Base-by-base conservation (phyloP, 2,113 vertebrate genomes). In the Sinocyclocheilus maitianheensis region DNA sequence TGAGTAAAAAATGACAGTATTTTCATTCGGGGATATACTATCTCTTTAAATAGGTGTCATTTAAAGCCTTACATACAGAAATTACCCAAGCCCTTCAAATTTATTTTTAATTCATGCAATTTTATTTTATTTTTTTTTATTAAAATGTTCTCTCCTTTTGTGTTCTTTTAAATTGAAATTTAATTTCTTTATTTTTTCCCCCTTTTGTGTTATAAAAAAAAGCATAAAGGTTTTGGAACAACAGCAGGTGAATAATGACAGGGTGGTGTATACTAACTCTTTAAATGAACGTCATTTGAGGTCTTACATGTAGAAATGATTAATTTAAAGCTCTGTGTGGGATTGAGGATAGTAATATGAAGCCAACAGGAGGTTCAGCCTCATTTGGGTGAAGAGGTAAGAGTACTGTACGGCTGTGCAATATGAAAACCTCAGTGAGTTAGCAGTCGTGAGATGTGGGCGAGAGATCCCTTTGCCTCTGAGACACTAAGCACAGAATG, bases 401-500 rank as follows among this genome's bases (percentile, higher is more conserved):
- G 18, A 67, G 34, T n/a, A 67, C 71, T 4, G 75, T n/a, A 40
- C 26, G 16, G 81, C 37, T 43, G 26, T 74, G 40, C 3, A 13
- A 60, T 63, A 53, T 86, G 71, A 83, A 40, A 37, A 53, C 85
- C 51, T 75, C 43, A 76, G 26, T 71, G 51, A 34, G 71, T 58
- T 20, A 43, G 65, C 63, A 26, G 77, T 40, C 2, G 18, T 34
- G 69, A 86, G 80, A 77, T 53, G 81, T 24, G 20, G 80, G 81
- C 43, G 34, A 84, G 81, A 76, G 43, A 65, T 48, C 30, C 30
- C 62, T 83, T 77, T 24, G 55, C 63, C 67, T 69, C 53, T 69
- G 26, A 84, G 87, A 62, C 78, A 46, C 20, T 5, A 83, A 75
- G n/a, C 69, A 63, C 48, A 81, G 71, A 84, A 87, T 65, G 13